A percentile compares a stretch with the other conserved stretches of the same genome.
These are phyloP conservation scores for Drosophila helvetica DNA, from an alignment of 2,888 invertebrate genomes.

Conservation along the genomic window DNA sequence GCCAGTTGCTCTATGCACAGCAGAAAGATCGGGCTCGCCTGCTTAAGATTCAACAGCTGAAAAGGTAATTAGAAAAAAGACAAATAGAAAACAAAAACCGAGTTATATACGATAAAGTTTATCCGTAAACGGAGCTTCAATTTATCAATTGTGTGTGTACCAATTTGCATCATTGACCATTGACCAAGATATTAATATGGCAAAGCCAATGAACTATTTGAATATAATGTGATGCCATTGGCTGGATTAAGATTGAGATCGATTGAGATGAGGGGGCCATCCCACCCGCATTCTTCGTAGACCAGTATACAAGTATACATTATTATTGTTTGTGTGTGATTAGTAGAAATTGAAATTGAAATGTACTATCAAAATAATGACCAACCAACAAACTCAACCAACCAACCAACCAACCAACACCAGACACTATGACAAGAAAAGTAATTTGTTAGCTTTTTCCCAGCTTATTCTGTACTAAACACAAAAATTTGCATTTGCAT, in stretches of 20 bases:
- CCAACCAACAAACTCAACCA: conserved; percentile 10
- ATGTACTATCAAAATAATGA: conserved; percentile 18
- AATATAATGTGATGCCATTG: conserved; percentile 19
- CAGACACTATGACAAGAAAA: conserved; percentile 45
- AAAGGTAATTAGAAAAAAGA: conserved; percentile 82
- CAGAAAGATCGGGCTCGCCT: conserved; percentile 83
- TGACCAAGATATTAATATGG: conserved; percentile 3
- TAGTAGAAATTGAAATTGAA: conserved; percentile 31
- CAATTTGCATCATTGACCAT: conserved; percentile 19
- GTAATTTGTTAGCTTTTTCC: conserved; percentile 57
- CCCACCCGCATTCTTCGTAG: conserved; percentile 9
- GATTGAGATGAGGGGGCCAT: neutral
- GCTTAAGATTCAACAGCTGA: conserved; percentile 83
- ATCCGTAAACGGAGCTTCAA: neutral
- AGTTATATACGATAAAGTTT: conserved; percentile 11
- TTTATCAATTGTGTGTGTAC: conserved; percentile 11
- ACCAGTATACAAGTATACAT: conserved; percentile 19
- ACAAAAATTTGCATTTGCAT: conserved; percentile 74
- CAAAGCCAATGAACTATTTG: conserved; percentile 16
- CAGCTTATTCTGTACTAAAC: conserved; percentile 51
- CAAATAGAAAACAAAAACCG: conserved; percentile 47
- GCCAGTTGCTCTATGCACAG: conserved; percentile 81
- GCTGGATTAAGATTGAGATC: conserved; percentile 8
- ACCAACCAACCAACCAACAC: conserved; percentile 35
- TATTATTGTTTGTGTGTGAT: conserved; percentile 27